Evolutionary conservation across 1,140 invertebrate species (phyloP).

Genomic region (Bombus consobrinus): DNA sequence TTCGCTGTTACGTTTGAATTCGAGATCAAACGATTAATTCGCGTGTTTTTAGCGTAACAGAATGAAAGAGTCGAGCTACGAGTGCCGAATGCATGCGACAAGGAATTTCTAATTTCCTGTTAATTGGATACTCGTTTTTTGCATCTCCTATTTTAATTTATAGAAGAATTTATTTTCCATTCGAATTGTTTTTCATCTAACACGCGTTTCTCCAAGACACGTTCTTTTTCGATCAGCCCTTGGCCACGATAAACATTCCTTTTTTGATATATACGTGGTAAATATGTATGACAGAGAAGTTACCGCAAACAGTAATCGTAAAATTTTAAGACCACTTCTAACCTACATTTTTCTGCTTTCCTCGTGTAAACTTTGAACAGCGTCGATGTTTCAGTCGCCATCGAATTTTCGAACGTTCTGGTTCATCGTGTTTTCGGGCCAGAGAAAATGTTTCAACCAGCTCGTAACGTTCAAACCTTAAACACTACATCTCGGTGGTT

Average conservation of each 20-base stretch:
- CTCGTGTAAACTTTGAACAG: neutral
- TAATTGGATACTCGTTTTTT: neutral
- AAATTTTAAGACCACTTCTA: conserved; percentile 11
- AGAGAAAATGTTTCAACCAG: neutral
- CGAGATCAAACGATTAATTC: neutral
- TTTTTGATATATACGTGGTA: neutral
- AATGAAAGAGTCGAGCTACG: neutral
- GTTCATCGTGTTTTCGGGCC: neutral
- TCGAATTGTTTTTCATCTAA: too few species aligned
- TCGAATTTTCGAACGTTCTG: neutral
- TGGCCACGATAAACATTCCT: neutral
- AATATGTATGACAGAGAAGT: neutral
- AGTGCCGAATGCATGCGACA: neutral
- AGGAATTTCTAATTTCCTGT: conserved; percentile 8
- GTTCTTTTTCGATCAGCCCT: neutral
- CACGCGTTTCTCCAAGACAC: neutral
- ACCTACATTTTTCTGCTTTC: neutral
- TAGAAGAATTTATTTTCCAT: neutral
- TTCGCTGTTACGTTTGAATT: too few species aligned
- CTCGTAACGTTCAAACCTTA: neutral
- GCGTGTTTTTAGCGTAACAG: neutral
- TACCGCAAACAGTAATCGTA: neutral
- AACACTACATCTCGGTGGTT: neutral
- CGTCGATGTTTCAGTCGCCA: neutral
- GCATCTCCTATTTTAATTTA: too few species aligned